A percentile compares a stretch with the other conserved stretches of the same genome.
phyloP scores from a whole-genome alignment of 1,140 invertebrate species.

The Pinna nobilis region DNA sequence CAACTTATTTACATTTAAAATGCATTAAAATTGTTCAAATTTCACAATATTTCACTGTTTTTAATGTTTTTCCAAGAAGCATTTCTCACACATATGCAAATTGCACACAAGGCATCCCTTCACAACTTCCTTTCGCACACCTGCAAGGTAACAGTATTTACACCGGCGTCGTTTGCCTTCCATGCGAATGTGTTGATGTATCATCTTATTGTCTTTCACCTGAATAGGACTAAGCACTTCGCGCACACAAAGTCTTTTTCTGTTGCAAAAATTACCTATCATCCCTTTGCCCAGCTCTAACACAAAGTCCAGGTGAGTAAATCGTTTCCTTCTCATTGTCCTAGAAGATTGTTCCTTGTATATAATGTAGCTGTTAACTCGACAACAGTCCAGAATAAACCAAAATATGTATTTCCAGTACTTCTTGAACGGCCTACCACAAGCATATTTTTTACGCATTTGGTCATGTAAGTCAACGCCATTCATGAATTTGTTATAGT shows the following conservation, averaged over 20 bases:
- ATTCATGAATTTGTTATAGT: not conserved
- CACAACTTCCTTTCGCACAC: not conserved
- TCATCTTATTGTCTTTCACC: not conserved
- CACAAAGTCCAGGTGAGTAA: not conserved
- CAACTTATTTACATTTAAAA: no score
- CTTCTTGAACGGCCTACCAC: not conserved
- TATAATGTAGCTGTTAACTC: not conserved
- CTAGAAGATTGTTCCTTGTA: not conserved
- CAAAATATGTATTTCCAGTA: not conserved
- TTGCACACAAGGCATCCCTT: not conserved
- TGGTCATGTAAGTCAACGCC: not conserved
- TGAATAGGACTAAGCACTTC: not conserved
- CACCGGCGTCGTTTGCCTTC: not conserved
- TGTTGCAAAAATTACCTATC: not conserved
- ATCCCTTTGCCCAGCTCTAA: not conserved
- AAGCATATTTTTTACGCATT: not conserved
- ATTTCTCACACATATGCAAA: not conserved
- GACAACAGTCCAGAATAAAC: not conserved
- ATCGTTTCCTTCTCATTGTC: not conserved
- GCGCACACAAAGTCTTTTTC: not conserved
- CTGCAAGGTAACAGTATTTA: not conserved
- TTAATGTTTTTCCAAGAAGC: not conserved
- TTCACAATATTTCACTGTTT: no score
- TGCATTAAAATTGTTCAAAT: no score
- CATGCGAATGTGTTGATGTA: not conserved